phyloP scores from a whole-genome alignment of 30 jellyfish, hydroid and myxozoan species.

The Nemopilema nomurai region DNA sequence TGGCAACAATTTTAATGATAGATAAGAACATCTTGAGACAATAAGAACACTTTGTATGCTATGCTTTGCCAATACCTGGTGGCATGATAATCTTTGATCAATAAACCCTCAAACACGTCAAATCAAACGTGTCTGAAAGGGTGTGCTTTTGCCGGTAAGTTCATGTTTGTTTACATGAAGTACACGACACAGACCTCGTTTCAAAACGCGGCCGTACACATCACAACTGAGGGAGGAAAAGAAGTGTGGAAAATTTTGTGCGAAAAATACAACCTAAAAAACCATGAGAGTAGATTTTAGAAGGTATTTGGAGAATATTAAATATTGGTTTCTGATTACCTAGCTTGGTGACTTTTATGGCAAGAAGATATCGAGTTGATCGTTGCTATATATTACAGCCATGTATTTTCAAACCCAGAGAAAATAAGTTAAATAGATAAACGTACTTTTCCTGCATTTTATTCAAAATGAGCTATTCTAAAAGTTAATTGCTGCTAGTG shows the following conservation, averaged over 20 bases:
- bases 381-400: too few relatives aligned
- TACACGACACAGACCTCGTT: not conserved
- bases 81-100: not conserved
- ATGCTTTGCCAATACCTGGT: not conserved
- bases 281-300: constrained; percentile 52
- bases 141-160: not conserved
- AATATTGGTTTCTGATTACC: too few relatives aligned
- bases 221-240: not conserved
- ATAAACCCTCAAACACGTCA: not conserved
- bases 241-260: not conserved
- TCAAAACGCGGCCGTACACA: not conserved
- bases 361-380: too few relatives aligned
- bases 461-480: too few relatives aligned
- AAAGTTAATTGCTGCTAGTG: too few relatives aligned
- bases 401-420: too few relatives aligned
- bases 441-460: too few relatives aligned
- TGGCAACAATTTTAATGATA: too few relatives aligned
- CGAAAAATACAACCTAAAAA: not conserved
- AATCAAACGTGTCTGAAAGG: not conserved
- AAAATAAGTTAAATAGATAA: too few relatives aligned
- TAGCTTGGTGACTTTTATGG: too few relatives aligned
- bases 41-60: too few relatives aligned
- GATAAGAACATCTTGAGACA: too few relatives aligned
- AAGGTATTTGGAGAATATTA: constrained; percentile 20
- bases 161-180: not conserved